Base-by-base conservation (phyloP, 2,888 invertebrate species). In the Ectemnius cavifrons region DNA sequence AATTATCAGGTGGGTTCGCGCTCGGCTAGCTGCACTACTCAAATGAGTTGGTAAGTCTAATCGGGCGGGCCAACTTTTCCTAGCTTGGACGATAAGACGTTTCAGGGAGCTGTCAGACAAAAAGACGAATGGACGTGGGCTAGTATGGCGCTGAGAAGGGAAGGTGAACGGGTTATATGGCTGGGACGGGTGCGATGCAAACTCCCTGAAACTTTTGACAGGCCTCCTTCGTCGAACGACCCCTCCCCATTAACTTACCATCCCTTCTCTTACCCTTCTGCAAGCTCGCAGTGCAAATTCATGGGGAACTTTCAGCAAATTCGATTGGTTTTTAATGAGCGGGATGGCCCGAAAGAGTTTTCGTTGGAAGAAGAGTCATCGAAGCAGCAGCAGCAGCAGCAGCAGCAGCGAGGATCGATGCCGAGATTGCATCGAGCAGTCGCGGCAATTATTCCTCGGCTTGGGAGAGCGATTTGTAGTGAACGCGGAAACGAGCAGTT, bases 281-380 rank as follows among this genome's bases (percentile, higher is more conserved):
- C 23, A 23, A 2, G 23, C 23, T 23, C 3, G 23, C 23, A 23
- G 37, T 11, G 37, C 0, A 37, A 37, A 8, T 37, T 37, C 37
- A 37, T 37, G 8, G 37, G 37, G 37, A 37, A 37, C 14, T 16
- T 16, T 11, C 16, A 52, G 83, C 75, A 81, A 78, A 80, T 81
- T 83, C 73, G 75, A 81, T 80, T 65, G 75, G 73, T 78, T 81
- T 83, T 81, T 80, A 81, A 83, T 75, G 81, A 81, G 78, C 67
- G 47, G 71, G 71, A 75, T 65, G 71, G 80, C 75, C 75, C 59
- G 60, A 14, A 58, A 67, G 61, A 61, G 28, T 58, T 60, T 60
- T 37, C 37, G 37, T 37, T 11, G 37, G 37, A 8, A 11, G 37
- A 37, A 37, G 37, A 37, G 37, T 37, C 37, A 37, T 37, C 11